A percentile compares a stretch with the other conserved stretches of the same genome.
phyloP scores from a whole-genome alignment of 1,140 invertebrate genomes.

The Drosophila sturtevanti region DNA sequence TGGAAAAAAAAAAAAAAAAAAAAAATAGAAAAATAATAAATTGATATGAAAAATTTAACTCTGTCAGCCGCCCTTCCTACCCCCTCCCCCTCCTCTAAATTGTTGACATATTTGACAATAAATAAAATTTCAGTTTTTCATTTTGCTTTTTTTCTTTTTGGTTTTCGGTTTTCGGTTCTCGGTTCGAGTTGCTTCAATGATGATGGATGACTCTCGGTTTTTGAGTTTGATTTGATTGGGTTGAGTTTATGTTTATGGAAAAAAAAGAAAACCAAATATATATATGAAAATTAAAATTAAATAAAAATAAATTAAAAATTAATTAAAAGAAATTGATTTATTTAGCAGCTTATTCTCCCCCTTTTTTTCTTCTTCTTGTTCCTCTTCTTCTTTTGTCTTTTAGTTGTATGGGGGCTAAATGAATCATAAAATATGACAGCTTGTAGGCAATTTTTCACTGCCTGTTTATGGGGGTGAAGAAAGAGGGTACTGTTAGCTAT shows the following conservation, averaged over 20 bases:
- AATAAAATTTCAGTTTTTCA: constrained; percentile 44
- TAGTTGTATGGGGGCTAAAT: constrained; percentile 61
- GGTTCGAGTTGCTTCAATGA: constrained; percentile 55
- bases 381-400: constrained; percentile 4
- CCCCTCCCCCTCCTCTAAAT: constrained; percentile 13
- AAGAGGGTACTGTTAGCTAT: constrained; percentile 23
- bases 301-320: constrained; percentile 77
- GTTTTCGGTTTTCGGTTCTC: too few species aligned
- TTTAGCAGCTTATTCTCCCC: constrained; percentile 32
- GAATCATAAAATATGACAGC: constrained; percentile 66
- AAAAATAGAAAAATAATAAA: constrained; percentile 73
- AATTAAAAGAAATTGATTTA: constrained; percentile 71
- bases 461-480: constrained; percentile 46
- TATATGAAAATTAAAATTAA: constrained; percentile 53
- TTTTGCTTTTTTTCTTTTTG: constrained; percentile 26
- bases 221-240: constrained; percentile 61
- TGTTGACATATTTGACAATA: constrained; percentile 67
- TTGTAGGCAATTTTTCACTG: constrained; percentile 32
- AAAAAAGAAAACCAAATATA: constrained; percentile 40
- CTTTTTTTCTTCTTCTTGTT: neutral
- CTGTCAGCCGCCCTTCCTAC: constrained; percentile 17
- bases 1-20: too few species aligned
- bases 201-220: constrained; percentile 68
- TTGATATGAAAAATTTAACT: constrained; percentile 78
- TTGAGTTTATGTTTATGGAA: constrained; percentile 54